Conservation (phyloP, 2,113 vertebrate species). For the Zeus faber region DNA sequence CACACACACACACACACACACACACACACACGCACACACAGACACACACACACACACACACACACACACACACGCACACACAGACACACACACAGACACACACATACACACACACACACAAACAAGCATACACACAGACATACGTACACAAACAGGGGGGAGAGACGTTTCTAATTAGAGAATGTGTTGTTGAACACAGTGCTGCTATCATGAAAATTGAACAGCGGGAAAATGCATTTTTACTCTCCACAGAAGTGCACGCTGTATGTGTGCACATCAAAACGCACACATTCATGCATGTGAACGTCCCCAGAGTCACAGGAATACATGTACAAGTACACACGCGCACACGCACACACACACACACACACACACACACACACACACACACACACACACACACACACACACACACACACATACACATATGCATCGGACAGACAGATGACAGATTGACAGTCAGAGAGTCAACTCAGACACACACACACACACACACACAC, state of each 20-base stretch:
- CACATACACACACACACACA: neutral
- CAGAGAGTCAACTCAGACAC: neutral
- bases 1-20: neutral
- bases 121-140: neutral
- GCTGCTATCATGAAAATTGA: too few relatives aligned
- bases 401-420: slow-evolving; percentile 1
- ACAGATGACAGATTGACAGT: too few relatives aligned
- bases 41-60: slow-evolving; percentile 8
- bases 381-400: slow-evolving; percentile 7
- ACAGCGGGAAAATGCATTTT: too few relatives aligned
- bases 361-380: neutral
- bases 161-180: too few relatives aligned
- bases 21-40: slow-evolving; percentile 1
- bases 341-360: neutral
- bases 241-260: too few relatives aligned
- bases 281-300: too few relatives aligned
- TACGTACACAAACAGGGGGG: neutral
- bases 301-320: too few relatives aligned
- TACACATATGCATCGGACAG: neutral
- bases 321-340: slow-evolving; percentile 18
- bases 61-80: neutral
- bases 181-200: too few relatives aligned
- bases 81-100: neutral
- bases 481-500: neutral
- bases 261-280: too few relatives aligned